A percentile compares a stretch with the other conserved stretches of the same genome.
Evolutionary conservation across 2,888 invertebrate species (phyloP).

Genomic region (Noctuana brunneofusca): DNA sequence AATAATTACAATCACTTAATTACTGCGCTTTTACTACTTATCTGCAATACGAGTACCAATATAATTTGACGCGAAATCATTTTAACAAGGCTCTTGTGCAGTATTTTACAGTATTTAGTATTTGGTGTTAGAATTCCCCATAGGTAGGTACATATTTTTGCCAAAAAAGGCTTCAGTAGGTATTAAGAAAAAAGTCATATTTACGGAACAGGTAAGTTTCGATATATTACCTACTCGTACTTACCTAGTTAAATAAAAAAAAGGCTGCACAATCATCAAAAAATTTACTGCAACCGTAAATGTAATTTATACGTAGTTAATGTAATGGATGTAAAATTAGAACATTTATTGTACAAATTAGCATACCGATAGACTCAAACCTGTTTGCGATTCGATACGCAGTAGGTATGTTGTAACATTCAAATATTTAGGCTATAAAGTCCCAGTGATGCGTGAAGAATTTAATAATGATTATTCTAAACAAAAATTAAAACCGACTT

Average conservation of each 20-base stretch:
- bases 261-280: too few species aligned
- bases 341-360: conserved; percentile 18
- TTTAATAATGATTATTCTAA: neutral
- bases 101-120: too few species aligned
- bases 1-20: neutral
- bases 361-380: conserved; percentile 8
- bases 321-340: conserved; percentile 1
- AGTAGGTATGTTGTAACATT: conserved; percentile 17
- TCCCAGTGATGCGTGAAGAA: conserved; percentile 16
- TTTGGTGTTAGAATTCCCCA: too few species aligned
- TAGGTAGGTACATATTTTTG: too few species aligned
- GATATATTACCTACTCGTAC: too few species aligned
- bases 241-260: too few species aligned
- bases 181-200: too few species aligned
- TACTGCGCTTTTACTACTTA: neutral
- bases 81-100: too few species aligned
- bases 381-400: conserved; percentile 6
- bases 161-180: too few species aligned
- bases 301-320: neutral
- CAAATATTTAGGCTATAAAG: conserved; percentile 22
- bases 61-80: neutral
- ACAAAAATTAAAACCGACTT: neutral
- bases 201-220: too few species aligned
- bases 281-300: neutral
- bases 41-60: neutral